Evolutionary conservation across 2,113 vertebrate species (phyloP), one percentile per base, ranked within the genome.

Genomic region (Bolborhynchus lineola): DNA sequence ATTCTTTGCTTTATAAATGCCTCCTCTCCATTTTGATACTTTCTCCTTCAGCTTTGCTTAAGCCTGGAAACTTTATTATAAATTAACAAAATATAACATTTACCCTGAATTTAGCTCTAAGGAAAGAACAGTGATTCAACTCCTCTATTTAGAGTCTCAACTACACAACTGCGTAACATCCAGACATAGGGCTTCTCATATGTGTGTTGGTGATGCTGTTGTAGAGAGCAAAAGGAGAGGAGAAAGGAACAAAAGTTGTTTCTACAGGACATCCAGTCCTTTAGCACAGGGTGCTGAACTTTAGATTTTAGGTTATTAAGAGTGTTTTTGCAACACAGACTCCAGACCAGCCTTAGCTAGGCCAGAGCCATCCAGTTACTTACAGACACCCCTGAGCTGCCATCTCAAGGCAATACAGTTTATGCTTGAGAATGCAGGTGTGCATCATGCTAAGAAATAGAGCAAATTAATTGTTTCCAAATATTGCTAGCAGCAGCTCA

Each of bases 251-350:
- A 72, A 9, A 79, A 74, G 14, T 12, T 69, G 6, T 53, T 95
- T 44, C 46, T 89, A 28, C 7, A n/a, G 16, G 10, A 24, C 81
- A 26, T 68, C 81, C 26, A 24, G 37, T 42, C 44, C 42, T 59
- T 82, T n/a, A 44, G 31, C 12, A 62, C 18, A 42, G 3, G 7
- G 8, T 42, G 14, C 6, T 57, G 15, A 13, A 70, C 41, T 62
- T 63, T 1, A 88, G 23, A 42, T 71, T 44, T 41, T 35, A 60
- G 17, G 1, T 2, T 25, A 60, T 87, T 53, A 44, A 67, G 15
- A 8, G 23, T 1, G 1, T 35, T 82, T 80, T 41, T 63, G n/a
- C 25, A 84, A 28, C 1, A 3, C 0, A 37, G 23, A 26, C 12
- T 24, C 17, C 26, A 39, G 20, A 39, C 39, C 33, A 55, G 49